Evolutionary conservation across 2,113 vertebrate genomes (phyloP).

Genomic region (Sapajus apella): DNA sequence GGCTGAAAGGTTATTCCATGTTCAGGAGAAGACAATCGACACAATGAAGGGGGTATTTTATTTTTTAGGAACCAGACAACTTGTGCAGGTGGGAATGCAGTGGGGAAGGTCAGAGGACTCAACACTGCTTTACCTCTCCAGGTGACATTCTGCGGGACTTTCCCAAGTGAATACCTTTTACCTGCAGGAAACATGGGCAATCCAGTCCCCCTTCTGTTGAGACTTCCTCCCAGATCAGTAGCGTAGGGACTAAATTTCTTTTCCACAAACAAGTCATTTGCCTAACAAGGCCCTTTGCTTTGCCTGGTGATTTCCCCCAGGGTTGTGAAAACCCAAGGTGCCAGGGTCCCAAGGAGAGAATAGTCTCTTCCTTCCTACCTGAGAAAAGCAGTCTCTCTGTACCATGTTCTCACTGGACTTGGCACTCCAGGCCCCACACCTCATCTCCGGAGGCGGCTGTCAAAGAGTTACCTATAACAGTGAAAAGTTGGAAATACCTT

Average conservation of each 20-base stretch:
- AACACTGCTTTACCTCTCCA: neutral
- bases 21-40: neutral
- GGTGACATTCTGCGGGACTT: neutral
- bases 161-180: neutral
- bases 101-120: neutral
- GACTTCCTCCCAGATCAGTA: neutral
- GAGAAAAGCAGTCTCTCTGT: neutral
- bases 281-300: neutral
- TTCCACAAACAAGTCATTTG: conserved; percentile 18
- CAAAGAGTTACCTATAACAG: neutral
- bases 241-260: neutral
- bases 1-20: accelerated
- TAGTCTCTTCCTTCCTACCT: neutral
- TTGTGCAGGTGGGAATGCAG: neutral
- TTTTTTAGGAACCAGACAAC: neutral
- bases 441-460: neutral
- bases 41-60: neutral
- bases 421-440: neutral
- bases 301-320: neutral
- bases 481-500: neutral
- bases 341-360: neutral
- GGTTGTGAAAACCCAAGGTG: neutral
- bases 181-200: neutral
- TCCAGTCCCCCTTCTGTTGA: neutral
- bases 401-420: neutral